phyloP scores from a whole-genome alignment of 1,140 invertebrate species.

The Rhysida immarginata region DNA sequence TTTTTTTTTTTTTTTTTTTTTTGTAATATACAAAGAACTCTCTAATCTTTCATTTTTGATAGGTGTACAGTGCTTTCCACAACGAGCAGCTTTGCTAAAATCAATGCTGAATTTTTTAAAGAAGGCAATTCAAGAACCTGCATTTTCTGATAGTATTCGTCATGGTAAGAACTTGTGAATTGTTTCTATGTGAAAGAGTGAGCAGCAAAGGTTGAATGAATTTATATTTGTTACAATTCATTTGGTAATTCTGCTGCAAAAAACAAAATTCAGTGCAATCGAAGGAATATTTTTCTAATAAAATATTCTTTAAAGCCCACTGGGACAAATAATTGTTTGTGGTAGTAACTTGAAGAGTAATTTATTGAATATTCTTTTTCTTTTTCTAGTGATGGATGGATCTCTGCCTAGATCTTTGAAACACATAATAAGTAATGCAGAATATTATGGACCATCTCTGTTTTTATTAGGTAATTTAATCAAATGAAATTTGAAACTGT shows the following conservation, averaged over 20 bases:
- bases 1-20: not conserved
- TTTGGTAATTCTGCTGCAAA: too few relatives aligned
- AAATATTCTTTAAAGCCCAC: too few relatives aligned
- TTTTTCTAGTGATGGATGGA: slow-evolving; percentile 62
- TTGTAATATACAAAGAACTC: too few relatives aligned
- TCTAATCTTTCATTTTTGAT: too few relatives aligned
- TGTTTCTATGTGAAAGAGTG: not conserved
- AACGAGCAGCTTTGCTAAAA: slow-evolving; percentile 68
- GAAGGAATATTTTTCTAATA: too few relatives aligned
- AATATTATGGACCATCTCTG: slow-evolving; percentile 79
- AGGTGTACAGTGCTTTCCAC: slow-evolving; percentile 48
- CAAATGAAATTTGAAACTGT: too few relatives aligned
- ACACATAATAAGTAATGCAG: slow-evolving; percentile 82
- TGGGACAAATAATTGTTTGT: too few relatives aligned
- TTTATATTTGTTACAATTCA: not conserved
- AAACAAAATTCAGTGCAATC: too few relatives aligned
- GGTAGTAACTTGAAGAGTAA: too few relatives aligned
- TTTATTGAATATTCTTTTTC: slow-evolving; percentile 13
- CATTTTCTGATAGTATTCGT: slow-evolving; percentile 68
- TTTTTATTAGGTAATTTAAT: slow-evolving; percentile 47
- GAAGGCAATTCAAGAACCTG: slow-evolving; percentile 51
- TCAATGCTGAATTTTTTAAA: slow-evolving; percentile 82
- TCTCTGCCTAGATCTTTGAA: slow-evolving; percentile 64
- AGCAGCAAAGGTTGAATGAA: not conserved
- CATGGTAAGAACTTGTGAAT: slow-evolving; percentile 36